Evolutionary conservation across 2,113 vertebrate species (phyloP).

Genomic region (Saccopteryx bilineata): DNA sequence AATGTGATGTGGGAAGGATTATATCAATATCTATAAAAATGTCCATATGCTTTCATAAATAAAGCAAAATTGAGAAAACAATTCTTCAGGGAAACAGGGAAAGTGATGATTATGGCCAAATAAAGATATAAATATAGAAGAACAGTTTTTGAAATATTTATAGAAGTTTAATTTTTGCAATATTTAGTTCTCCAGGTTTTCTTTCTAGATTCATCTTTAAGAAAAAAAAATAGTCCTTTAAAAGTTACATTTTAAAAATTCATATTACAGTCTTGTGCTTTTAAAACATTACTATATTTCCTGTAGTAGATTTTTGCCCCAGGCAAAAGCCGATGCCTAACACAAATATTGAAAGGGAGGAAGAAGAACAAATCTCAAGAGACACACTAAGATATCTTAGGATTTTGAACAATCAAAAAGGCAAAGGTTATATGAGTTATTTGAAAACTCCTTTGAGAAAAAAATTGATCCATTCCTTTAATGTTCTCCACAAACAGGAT

Average conservation of each 20-base stretch:
- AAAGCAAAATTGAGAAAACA: not conserved
- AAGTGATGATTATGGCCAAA: not conserved
- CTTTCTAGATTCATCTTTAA: not conserved
- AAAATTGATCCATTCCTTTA: constrained; percentile 68
- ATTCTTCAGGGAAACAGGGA: not conserved
- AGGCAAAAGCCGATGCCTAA: constrained; percentile 25
- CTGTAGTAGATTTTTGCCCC: constrained; percentile 10
- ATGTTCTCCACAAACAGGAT: constrained; percentile 53
- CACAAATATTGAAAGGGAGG: constrained; percentile 43
- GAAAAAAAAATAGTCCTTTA: not conserved
- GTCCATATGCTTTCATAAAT: not conserved
- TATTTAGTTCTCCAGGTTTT: not conserved
- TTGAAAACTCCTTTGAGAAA: constrained; percentile 60
- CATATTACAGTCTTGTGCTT: not conserved
- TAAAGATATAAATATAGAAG: not conserved
- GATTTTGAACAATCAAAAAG: constrained; percentile 71
- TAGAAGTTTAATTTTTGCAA: not conserved
- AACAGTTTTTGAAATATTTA: not conserved
- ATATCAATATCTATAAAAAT: not conserved
- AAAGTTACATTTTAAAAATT: not conserved
- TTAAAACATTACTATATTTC: constrained; percentile 39
- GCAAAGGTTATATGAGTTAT: constrained; percentile 56
- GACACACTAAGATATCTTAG: constrained; percentile 8
- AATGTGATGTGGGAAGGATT: not conserved
- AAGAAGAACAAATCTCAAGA: not conserved